phyloP scores from a whole-genome alignment of 2,797 vertebrate genomes.

The Periophthalmus magnuspinnatus region DNA sequence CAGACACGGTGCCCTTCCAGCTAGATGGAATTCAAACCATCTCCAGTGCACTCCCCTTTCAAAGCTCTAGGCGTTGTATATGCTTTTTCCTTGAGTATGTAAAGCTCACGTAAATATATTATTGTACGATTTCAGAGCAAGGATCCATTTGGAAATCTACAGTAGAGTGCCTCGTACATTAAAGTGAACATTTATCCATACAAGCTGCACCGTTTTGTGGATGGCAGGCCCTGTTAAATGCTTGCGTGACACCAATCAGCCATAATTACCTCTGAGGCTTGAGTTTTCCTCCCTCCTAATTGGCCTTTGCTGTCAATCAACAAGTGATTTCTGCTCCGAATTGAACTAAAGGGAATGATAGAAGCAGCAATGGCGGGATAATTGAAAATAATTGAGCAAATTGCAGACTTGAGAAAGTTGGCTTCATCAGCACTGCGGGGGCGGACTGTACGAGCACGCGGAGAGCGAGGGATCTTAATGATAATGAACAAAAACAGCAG shows the following conservation, averaged over 20 bases:
- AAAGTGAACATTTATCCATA: slow-evolving; percentile 38
- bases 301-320: slow-evolving; percentile 82
- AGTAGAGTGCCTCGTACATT: slow-evolving; percentile 13
- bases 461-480: slow-evolving; percentile 70
- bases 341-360: slow-evolving; percentile 74
- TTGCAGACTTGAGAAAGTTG: slow-evolving; percentile 74
- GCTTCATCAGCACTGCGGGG: slow-evolving; percentile 73
- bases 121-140: slow-evolving; percentile 30
- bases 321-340: slow-evolving; percentile 77
- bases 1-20: slow-evolving; percentile 35
- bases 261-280: slow-evolving; percentile 72
- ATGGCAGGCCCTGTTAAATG: slow-evolving; percentile 50
- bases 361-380: slow-evolving; percentile 72
- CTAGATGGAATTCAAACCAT: slow-evolving; percentile 39
- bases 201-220: slow-evolving; percentile 39
- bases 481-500: slow-evolving; percentile 77
- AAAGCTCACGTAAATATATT: slow-evolving; percentile 39
- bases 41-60: slow-evolving; percentile 34
- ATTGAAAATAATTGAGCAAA: slow-evolving; percentile 84
- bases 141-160: slow-evolving; percentile 23
- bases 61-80: slow-evolving; percentile 26
- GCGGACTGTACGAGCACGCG: slow-evolving; percentile 62
- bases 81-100: slow-evolving; percentile 21
- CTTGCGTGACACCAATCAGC: slow-evolving; percentile 75
- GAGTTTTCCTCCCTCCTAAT: slow-evolving; percentile 68